Evolutionary conservation across 2,113 vertebrate genomes (phyloP).

Genomic region (Hyaena hyaena): DNA sequence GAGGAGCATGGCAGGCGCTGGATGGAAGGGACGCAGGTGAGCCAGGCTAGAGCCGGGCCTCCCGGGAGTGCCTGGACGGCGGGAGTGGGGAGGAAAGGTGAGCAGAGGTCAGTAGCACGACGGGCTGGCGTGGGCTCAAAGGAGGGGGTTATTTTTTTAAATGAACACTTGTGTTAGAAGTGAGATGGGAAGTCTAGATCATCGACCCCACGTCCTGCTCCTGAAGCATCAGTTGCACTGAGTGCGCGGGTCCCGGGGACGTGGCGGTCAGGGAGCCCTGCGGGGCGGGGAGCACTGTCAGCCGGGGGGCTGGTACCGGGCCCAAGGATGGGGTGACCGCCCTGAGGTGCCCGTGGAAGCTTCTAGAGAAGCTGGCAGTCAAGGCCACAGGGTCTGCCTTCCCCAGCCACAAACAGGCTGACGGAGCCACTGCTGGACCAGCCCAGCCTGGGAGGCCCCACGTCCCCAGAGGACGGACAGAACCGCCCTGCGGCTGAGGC

Average conservation of each 20-base stretch:
- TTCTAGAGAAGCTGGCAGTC: background rate
- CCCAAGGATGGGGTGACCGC: background rate
- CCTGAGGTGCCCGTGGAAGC: background rate
- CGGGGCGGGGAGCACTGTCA: background rate
- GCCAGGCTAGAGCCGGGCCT: background rate
- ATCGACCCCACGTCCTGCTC: background rate
- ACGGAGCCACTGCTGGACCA: background rate
- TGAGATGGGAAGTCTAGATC: background rate
- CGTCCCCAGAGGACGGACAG: background rate
- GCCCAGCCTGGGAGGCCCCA: background rate
- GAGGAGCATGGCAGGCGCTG: background rate
- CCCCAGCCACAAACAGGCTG: background rate
- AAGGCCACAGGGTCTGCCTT: background rate
- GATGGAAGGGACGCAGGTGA: background rate
- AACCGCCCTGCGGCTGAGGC: background rate
- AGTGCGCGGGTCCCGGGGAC: no score
- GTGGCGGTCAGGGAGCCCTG: background rate
- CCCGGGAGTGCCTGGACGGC: background rate
- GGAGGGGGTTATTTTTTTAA: background rate
- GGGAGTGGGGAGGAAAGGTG: background rate
- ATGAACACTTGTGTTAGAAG: background rate
- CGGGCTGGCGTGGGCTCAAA: background rate
- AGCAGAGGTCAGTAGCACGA: background rate
- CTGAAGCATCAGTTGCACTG: background rate
- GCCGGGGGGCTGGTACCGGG: background rate